Evolutionary conservation across 2,888 invertebrate species (phyloP), one percentile per base, ranked within the genome.

Genomic region (Cheilosia variabilis): DNA sequence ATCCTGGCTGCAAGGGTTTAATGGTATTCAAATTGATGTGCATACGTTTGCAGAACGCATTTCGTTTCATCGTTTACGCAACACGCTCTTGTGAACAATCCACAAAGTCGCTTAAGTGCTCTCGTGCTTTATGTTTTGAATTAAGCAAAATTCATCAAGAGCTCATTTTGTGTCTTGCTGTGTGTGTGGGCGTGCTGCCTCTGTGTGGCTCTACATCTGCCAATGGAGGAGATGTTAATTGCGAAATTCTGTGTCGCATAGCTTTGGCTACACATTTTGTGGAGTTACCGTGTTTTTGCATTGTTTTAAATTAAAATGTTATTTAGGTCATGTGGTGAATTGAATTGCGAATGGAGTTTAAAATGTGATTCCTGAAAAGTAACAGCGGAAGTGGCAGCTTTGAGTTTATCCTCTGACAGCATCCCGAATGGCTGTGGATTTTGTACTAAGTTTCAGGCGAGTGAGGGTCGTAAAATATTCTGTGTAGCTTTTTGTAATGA

Each of bases 21-120:
- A 81, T 81, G 81, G 63, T 13, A 77, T 81, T 77, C 81, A 76
- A 77, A 69, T 69, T 52, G 63, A 62, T 68, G 47, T 75, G 53
- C 57, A 50, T 62, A 66, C 34, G 55, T 43, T 17, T 69, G 66
- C 68, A 68, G n/a, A 80, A 62, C 62, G 69, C 69, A 68, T 68
- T 76, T 68, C n/a, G 24, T 60, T 66, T 60, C 52, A 55, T 69
- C 62, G 58, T 77, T 60, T 52, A 45, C 77, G 58, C 19, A 71
- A 41, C 45, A 82, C 57, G 57, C 50, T 57, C 4, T 41, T 52
- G 41, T 66, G 82, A 71, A 65, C 65, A 66, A 55, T 82, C 10
- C 65, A 65, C 65, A 71, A 82, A 82, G 77, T 81, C 52, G 43
- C 63, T 17, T 77, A 76, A 81, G 76, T 76, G 68, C 58, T 45